These are phyloP conservation scores for Rousettus leschenaultii DNA, from an alignment of 2,113 vertebrate species.

Conservation along the genomic window DNA sequence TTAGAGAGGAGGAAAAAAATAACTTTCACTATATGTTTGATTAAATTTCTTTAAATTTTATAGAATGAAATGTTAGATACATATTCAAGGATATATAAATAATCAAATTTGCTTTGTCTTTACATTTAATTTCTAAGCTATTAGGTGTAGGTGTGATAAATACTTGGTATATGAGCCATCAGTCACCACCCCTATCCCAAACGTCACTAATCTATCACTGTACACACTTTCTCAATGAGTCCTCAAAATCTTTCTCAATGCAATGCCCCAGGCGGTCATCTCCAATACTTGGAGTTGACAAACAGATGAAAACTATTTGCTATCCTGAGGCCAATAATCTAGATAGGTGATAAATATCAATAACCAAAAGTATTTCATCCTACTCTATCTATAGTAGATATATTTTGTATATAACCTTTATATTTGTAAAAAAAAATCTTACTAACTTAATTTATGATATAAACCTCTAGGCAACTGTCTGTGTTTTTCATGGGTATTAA, in stretches of 20 bases:
- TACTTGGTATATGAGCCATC: background rate
- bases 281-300: background rate
- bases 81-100: background rate
- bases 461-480: background rate
- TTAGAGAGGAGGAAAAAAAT: background rate
- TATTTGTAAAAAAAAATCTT: background rate
- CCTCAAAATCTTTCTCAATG: background rate
- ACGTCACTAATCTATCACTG: background rate
- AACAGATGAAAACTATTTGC: background rate
- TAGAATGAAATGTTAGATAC: background rate
- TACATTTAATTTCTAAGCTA: background rate
- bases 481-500: background rate
- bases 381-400: background rate
- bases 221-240: background rate
- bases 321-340: background rate
- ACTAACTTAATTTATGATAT: background rate
- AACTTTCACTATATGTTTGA: background rate
- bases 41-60: background rate
- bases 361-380: background rate
- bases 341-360: background rate
- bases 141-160: background rate
- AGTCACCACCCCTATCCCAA: background rate
- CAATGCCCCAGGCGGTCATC: background rate
- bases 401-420: background rate
- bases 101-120: background rate